phyloP scores from a whole-genome alignment of 92 coral and sea anemone species.

The Phenganax subtilis region DNA sequence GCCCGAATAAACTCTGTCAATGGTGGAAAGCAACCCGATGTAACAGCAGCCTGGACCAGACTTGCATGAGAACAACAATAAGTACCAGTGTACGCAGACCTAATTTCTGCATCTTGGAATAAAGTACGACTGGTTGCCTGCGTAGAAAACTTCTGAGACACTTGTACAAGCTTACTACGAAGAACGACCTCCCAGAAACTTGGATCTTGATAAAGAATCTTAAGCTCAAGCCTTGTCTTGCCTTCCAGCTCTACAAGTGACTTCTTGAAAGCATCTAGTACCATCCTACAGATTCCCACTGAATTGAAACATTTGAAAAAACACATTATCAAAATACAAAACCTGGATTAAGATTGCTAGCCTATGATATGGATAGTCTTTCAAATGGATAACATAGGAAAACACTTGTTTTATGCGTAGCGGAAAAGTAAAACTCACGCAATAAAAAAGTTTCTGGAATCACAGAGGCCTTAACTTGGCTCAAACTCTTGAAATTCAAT shows the following conservation, averaged over 20 bases:
- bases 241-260: conserved; percentile 83
- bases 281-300: conserved; percentile 75
- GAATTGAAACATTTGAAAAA: background rate
- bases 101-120: conserved; percentile 81
- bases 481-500: no score
- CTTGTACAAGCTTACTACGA: conserved; percentile 77
- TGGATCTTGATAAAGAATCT: conserved; percentile 68
- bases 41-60: conserved; percentile 71
- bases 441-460: no score
- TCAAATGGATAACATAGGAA: no score
- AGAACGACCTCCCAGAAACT: conserved; percentile 74
- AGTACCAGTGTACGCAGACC: conserved; percentile 92
- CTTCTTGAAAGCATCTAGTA: conserved; percentile 68
- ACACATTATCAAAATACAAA: background rate
- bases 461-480: no score
- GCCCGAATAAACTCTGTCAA: conserved; percentile 61
- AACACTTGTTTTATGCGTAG: no score
- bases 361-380: no score
- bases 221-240: conserved; percentile 82
- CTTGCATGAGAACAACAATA: conserved; percentile 95
- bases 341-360: no score
- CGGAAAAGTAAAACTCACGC: no score
- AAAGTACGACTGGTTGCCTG: conserved; percentile 91
- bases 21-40: conserved; percentile 79
- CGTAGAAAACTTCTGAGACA: conserved; percentile 82